Evolutionary conservation across 2,113 vertebrate genomes (phyloP), one percentile per base, ranked within the genome.

Genomic region (Aythya baeri): DNA sequence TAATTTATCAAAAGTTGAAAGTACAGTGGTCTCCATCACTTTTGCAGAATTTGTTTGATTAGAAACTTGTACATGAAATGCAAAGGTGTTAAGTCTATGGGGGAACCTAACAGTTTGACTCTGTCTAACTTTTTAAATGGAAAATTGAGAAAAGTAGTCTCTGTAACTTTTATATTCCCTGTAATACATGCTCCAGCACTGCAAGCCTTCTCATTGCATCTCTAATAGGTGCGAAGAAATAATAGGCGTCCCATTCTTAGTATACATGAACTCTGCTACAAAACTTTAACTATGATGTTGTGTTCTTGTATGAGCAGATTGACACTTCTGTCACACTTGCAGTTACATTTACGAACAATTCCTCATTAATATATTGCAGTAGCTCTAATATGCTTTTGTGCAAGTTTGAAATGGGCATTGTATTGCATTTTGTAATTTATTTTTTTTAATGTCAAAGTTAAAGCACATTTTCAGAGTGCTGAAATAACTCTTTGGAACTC

Each of bases 161-260:
- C 54, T 55, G 31, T 73, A 67, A 38, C 78, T 77, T 89, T 23
- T 1, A 0, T 25, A 7, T 79, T 36, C 14, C 36, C 52, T 74
- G 17, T 21, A 52, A 25, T 27, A 26, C 11, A 8, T 0, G 4
- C 20, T 73, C 21, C 41, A 58, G 20, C 9, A 3, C n/a, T n/a
- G 41, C 44, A 59, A 85, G 11, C 49, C 26, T 70, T 62, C 52
- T 36, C 44, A 31, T 38, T 83, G 36, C 25, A 14, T n/a, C 44
- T 71, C 27, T 59, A 17, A 11, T 22, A 11, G 32, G 17, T 63
- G 32, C 44, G 62, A 70, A 46, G 70, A 17, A 52, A 74, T 21
- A 74, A 17, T 43, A 3, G 0, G 0, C 71, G 44, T 83, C 14
- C 79, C 78, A 29, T 86, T 65, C 80, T 83, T 31, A 5, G 71